These are phyloP conservation scores for Barnardius zonarius DNA, from an alignment of 2,113 vertebrate genomes.

Conservation along the genomic window DNA sequence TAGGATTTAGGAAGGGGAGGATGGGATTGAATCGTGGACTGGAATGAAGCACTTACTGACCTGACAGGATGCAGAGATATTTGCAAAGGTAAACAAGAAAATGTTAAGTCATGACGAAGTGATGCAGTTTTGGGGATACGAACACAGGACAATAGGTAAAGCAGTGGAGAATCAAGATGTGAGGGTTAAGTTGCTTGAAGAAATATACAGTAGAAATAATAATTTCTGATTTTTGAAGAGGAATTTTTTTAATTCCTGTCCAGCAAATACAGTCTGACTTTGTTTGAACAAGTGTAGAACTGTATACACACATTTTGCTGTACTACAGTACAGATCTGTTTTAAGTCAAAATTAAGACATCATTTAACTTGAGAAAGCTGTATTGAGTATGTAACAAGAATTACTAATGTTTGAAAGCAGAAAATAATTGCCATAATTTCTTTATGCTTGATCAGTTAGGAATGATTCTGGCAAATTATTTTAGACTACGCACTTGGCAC, in stretches of 20 bases:
- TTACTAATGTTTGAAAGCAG: background rate
- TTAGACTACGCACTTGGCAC: background rate
- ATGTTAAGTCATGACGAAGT: background rate
- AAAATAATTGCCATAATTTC: background rate
- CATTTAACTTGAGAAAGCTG: background rate
- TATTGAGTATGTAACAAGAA: background rate
- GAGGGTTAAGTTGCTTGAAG: background rate
- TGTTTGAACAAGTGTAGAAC: background rate
- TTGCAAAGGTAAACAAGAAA: background rate
- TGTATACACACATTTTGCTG: background rate
- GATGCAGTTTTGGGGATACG: accelerated
- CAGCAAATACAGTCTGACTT: background rate
- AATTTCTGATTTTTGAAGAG: background rate
- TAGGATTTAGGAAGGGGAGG: background rate
- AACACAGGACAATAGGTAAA: background rate
- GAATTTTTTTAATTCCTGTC: background rate
- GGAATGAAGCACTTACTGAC: background rate
- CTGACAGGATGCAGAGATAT: background rate
- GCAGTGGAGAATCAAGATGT: background rate
- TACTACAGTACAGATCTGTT: background rate
- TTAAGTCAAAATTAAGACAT: background rate
- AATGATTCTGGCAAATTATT: background rate
- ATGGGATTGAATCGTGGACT: background rate
- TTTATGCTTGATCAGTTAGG: background rate
- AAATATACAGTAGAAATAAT: background rate